A percentile compares a stretch with the other conserved stretches of the same genome.
Conservation (phyloP, 2,888 invertebrate genomes). For the Carterocephalus palaemon region DNA sequence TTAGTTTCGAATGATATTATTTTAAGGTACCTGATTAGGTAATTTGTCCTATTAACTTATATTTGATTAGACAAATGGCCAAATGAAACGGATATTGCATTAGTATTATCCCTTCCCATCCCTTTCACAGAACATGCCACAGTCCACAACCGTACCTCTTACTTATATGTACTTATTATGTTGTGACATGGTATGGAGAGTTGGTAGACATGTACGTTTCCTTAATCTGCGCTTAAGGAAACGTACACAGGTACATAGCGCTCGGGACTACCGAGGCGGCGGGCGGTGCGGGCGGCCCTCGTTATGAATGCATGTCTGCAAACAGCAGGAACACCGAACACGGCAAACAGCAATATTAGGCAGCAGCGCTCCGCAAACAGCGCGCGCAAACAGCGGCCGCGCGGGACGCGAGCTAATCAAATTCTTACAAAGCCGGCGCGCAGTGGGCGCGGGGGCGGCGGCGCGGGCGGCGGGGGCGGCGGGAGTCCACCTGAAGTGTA, state of each 20-base stretch:
- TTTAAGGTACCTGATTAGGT: too few relatives aligned
- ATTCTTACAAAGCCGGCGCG: slow-evolving; percentile 32
- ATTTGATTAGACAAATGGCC: too few relatives aligned
- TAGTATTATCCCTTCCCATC: too few relatives aligned
- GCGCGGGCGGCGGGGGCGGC: neutral
- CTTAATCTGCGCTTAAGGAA: neutral
- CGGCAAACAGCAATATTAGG: slow-evolving; percentile 34
- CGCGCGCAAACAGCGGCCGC: slow-evolving; percentile 32
- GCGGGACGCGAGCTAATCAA: slow-evolving; percentile 32
- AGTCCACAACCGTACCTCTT: too few relatives aligned
- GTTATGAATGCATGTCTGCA: slow-evolving; percentile 38
- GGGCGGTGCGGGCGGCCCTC: slow-evolving; percentile 23
- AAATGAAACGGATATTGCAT: too few relatives aligned
- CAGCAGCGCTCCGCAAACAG: slow-evolving; percentile 32
- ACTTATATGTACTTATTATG: too few relatives aligned
- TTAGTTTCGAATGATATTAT: too few relatives aligned
- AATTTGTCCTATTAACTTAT: too few relatives aligned
- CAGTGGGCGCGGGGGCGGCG: too few relatives aligned
- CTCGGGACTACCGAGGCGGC: slow-evolving; percentile 17
- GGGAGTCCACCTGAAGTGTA: slow-evolving; percentile 11
- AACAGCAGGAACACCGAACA: slow-evolving; percentile 30
- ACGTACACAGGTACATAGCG: slow-evolving; percentile 9
- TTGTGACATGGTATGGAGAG: too few relatives aligned
- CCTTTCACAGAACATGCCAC: too few relatives aligned
- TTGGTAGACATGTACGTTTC: neutral